These are phyloP conservation scores for Stomorhina lunata DNA, from an alignment of 2,888 invertebrate species.

Conservation along the genomic window DNA sequence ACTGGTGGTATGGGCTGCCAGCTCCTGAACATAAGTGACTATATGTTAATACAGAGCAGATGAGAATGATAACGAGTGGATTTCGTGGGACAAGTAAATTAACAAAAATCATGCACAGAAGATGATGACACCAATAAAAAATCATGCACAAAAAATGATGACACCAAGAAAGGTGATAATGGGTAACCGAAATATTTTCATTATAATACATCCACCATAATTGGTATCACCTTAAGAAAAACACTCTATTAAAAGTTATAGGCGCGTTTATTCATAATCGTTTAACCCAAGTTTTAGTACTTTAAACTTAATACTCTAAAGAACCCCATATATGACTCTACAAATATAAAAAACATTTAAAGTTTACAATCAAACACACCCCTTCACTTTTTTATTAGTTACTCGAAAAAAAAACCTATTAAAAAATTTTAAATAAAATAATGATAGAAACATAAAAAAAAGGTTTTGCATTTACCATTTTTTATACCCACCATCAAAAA, in stretches of 20 bases:
- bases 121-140: no score
- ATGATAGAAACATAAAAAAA: neutral
- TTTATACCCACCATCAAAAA: no score
- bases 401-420: neutral
- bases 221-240: neutral
- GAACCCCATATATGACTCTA: neutral
- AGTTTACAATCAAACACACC: constrained; percentile 23
- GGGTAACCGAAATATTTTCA: no score
- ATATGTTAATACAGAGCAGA: no score
- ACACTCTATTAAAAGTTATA: neutral
- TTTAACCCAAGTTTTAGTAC: constrained; percentile 13
- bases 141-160: no score
- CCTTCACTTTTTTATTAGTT: constrained; percentile 33
- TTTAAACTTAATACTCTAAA: constrained; percentile 9
- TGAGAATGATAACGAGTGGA: no score
- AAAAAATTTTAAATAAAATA: constrained; percentile 1
- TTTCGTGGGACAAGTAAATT: no score
- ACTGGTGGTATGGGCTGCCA: no score
- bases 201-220: neutral
- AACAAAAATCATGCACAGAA: no score
- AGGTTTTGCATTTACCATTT: neutral
- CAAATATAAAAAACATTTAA: neutral
- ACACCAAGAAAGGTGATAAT: no score
- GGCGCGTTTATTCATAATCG: constrained; percentile 8
- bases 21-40: no score